Evolutionary conservation across 2,113 vertebrate genomes (phyloP).

Genomic region (Irena cyanogastra): DNA sequence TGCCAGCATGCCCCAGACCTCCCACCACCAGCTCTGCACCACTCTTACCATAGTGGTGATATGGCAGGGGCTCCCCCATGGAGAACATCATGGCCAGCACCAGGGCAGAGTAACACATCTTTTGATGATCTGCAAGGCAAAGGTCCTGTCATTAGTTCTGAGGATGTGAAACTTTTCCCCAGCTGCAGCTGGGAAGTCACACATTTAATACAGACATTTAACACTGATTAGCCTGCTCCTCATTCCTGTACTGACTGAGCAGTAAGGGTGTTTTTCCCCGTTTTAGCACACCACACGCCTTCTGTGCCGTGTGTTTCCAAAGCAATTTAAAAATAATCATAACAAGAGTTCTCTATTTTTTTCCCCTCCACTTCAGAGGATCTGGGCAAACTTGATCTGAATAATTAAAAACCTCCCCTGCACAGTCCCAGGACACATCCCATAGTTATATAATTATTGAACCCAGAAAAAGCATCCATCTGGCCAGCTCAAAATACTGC

Average conservation of each 20-base stretch:
- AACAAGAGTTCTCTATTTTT: not conserved
- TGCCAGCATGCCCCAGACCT: not conserved
- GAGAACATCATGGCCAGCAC: constrained; percentile 97
- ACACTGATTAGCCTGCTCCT: not conserved
- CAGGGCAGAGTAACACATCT: constrained; percentile 95
- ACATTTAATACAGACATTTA: not conserved
- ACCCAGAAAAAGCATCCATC: constrained; percentile 61
- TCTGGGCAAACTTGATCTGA: not conserved
- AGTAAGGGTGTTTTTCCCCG: not conserved
- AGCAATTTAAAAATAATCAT: constrained; percentile 31
- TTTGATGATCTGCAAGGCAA: constrained; percentile 87
- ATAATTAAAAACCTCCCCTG: constrained; percentile 41
- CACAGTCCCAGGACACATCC: constrained; percentile 31
- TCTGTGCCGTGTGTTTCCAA: not conserved
- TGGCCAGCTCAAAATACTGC: constrained; percentile 31
- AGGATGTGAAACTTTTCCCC: not conserved
- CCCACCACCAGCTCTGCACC: not conserved
- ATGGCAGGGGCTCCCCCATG: constrained; percentile 95
- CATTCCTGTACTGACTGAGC: not conserved
- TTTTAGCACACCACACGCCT: not conserved
- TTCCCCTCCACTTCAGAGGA: not conserved
- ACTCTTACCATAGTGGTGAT: constrained; percentile 92
- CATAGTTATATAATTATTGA: constrained; percentile 36
- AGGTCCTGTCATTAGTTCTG: not conserved
- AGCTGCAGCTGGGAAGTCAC: not conserved